Evolutionary conservation across 1,140 invertebrate genomes (phyloP).

Genomic region (Drosophila orosa): DNA sequence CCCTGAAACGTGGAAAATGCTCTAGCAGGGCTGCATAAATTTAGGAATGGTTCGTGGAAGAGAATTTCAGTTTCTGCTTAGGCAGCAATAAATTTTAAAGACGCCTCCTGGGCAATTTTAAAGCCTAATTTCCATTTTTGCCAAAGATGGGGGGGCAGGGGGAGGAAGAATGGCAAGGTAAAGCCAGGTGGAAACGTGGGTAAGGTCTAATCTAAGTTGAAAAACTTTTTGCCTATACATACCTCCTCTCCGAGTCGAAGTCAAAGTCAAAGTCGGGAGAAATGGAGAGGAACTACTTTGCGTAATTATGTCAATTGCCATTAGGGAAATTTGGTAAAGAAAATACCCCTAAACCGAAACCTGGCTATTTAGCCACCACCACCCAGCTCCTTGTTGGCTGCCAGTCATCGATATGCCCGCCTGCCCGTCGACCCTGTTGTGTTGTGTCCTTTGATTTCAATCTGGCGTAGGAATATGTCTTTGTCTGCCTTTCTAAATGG

Average conservation of each 20-base stretch:
- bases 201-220: constrained; percentile 73
- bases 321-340: constrained; percentile 45
- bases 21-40: constrained; percentile 33
- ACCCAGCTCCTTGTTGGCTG: constrained; percentile 16
- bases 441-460: constrained; percentile 62
- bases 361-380: constrained; percentile 7
- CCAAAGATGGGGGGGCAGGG: background rate
- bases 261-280: constrained; percentile 11
- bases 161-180: background rate
- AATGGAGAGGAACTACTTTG: constrained; percentile 69
- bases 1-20: constrained; percentile 14
- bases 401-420: constrained; percentile 60
- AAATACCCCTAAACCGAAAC: constrained; percentile 26
- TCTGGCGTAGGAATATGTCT: constrained; percentile 65
- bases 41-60: constrained; percentile 20
- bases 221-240: constrained; percentile 53
- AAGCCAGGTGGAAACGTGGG: constrained; percentile 30
- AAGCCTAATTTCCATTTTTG: constrained; percentile 57
- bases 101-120: constrained; percentile 71
- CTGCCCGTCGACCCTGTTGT: constrained; percentile 5
- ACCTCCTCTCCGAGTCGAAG: background rate
- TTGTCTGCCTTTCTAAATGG: constrained; percentile 54
- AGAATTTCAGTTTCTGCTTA: constrained; percentile 39
- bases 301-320: constrained; percentile 81
- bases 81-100: constrained; percentile 79